These are phyloP conservation scores for Tanytarsus gracilentus DNA, from an alignment of 2,888 invertebrate species.

Conservation along the genomic window DNA sequence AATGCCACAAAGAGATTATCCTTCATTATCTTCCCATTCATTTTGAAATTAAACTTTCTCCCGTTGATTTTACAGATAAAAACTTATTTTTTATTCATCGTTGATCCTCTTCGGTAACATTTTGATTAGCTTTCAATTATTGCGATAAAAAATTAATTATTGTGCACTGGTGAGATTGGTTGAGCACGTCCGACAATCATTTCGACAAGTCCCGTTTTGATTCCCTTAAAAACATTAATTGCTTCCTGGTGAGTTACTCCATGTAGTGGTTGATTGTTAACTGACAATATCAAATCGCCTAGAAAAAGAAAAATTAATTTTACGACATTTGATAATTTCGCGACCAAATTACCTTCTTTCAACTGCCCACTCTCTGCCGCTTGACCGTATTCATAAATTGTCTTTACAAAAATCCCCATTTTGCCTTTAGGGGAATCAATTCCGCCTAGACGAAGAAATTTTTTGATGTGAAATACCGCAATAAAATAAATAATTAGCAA, in stretches of 20 bases:
- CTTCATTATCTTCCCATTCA: no score
- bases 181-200: constrained; percentile 55
- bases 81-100: no score
- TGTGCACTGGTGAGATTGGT: not conserved
- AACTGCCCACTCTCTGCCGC: constrained; percentile 71
- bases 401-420: constrained; percentile 83
- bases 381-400: constrained; percentile 76
- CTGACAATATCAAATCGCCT: constrained; percentile 75
- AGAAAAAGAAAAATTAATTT: constrained; percentile 40
- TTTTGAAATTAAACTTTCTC: no score
- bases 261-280: constrained; percentile 67
- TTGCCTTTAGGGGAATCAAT: constrained; percentile 75
- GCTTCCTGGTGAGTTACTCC: constrained; percentile 72
- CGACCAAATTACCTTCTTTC: constrained; percentile 65
- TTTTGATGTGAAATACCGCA: not conserved
- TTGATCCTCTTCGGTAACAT: not conserved
- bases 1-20: no score
- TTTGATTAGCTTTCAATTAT: not conserved
- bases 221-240: constrained; percentile 68
- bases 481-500: not conserved
- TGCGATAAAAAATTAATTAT: not conserved
- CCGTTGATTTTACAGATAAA: no score
- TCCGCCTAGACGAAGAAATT: constrained; percentile 49
- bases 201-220: constrained; percentile 65
- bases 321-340: not conserved